phyloP scores from a whole-genome alignment of 2,888 invertebrate species.

The Erebia epiphron region DNA sequence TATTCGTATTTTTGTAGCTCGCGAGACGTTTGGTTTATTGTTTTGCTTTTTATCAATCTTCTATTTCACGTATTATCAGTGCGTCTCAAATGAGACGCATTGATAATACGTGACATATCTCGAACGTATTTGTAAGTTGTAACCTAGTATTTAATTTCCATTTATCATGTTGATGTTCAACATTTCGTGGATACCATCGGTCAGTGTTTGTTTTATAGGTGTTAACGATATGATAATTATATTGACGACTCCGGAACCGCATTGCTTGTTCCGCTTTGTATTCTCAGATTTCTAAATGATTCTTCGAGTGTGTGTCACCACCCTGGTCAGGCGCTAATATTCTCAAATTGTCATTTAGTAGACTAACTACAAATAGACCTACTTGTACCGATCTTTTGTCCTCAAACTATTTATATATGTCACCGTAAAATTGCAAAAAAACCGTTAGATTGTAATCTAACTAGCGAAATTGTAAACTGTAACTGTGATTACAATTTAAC shows the following conservation, averaged over 20 bases:
- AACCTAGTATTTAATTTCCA: slow-evolving; percentile 1
- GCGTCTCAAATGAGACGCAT: slow-evolving; percentile 13
- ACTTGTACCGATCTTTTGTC: neutral
- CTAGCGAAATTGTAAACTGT: too few relatives aligned
- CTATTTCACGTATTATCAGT: slow-evolving; percentile 14
- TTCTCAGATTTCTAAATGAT: slow-evolving; percentile 11
- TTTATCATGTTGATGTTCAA: slow-evolving; percentile 14
- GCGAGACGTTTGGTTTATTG: slow-evolving; percentile 28
- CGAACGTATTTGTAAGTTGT: neutral
- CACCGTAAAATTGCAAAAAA: too few relatives aligned
- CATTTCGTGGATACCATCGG: slow-evolving; percentile 8
- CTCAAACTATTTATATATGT: slow-evolving; percentile 7
- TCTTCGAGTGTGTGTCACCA: slow-evolving; percentile 6
- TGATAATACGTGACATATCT: slow-evolving; percentile 24
- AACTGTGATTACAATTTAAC: too few relatives aligned
- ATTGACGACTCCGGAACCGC: slow-evolving; percentile 17
- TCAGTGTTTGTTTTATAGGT: slow-evolving; percentile 13
- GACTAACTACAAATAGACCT: slow-evolving; percentile 14
- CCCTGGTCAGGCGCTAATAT: neutral
- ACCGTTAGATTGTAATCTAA: too few relatives aligned
- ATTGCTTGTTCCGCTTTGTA: slow-evolving; percentile 4
- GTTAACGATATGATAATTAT: slow-evolving; percentile 30
- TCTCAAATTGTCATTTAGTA: slow-evolving; percentile 2
- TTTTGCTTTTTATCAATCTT: slow-evolving; percentile 38
- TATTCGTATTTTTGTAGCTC: slow-evolving; percentile 45